Evolutionary conservation across 1,140 invertebrate genomes (phyloP), one percentile per base, ranked within the genome.

Genomic region (Lanistes nyassanus): DNA sequence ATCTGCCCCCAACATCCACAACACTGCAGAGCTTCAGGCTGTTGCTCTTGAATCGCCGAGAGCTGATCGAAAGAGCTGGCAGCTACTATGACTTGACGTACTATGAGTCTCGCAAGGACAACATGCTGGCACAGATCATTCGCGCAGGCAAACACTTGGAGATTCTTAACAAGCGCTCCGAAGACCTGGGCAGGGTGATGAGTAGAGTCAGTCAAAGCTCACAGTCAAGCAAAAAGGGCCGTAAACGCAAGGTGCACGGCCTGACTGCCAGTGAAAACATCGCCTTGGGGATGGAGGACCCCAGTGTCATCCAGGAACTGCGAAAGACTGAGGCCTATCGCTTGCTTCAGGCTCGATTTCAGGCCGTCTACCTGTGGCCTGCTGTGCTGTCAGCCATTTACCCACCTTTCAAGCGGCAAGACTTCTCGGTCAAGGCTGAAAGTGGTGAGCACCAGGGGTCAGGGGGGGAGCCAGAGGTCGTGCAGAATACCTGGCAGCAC

Each of bases 331-430:
- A 70, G n/a, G 80, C 77, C 1, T 84, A 79, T 64, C 29, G 80
- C 29, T 34, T 78, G 58, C 65, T 84, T 9, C 76, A 82, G 76
- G 77, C 79, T 23, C 66, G 83, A 55, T 84, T 84, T 71, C 72
- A 80, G 36, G 68, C 81, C 9, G 29, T 81, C 23, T 84, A 83
- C 76, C 53, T 74, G 26, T 84, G 83, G 83, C 83, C 83, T 26
- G 83, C 81, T 31, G 60, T 84, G 19, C 51, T 84, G 39, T 78
- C 83, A 31, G 77, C 81, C 23, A 73, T 81, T 39, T 58, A 62
- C 19, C 77, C 80, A 7, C 76, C 76, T 3, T 75, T 75, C 37
- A 29, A 75, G 64, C 31, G 73, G n/a, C 51, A 56, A 13, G 64
- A 75, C 26, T 75, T 51, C 64, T 34, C 29, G 0, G 21, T 55